Percentiles rank a stretch among this genome's conserved stretches.
phyloP scores from a whole-genome alignment of 2,888 invertebrate genomes.

The Eurytoma californica region DNA sequence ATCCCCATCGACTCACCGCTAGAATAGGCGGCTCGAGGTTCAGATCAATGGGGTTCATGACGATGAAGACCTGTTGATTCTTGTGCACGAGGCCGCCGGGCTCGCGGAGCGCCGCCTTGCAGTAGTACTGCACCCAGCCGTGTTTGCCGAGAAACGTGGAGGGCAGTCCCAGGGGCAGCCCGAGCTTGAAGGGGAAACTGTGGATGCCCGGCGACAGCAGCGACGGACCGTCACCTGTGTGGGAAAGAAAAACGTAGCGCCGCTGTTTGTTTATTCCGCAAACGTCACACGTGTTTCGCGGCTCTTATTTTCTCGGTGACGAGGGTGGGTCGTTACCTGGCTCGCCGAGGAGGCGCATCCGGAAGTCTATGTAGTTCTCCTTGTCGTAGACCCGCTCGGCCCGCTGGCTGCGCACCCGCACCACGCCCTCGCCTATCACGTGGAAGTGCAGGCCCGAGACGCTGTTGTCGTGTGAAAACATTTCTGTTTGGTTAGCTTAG shows the following conservation, averaged over 20 bases:
- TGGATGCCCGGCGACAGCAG: constrained; percentile 94
- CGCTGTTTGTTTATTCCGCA: not conserved
- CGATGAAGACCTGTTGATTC: constrained; percentile 97
- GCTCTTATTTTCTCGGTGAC: not conserved
- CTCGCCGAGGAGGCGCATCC: constrained; percentile 94
- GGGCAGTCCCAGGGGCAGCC: constrained; percentile 91
- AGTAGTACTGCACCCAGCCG: constrained; percentile 96
- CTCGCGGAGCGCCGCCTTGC: constrained; percentile 91
- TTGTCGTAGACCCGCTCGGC: constrained; percentile 92
- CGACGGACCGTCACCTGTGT: constrained; percentile 86
- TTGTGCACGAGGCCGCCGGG: constrained; percentile 93
- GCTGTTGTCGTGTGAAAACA: constrained; percentile 57
- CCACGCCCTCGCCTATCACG: constrained; percentile 95
- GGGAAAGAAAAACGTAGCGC: not conserved
- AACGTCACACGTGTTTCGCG: not conserved
- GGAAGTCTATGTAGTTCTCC: constrained; percentile 96
- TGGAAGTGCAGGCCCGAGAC: constrained; percentile 91
- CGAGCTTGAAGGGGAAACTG: constrained; percentile 95
- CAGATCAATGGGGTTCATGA: constrained; percentile 96
- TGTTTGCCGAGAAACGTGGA: constrained; percentile 95
- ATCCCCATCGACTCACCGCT: constrained; percentile 80
- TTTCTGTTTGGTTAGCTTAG: no score
- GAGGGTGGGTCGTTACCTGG: constrained; percentile 77
- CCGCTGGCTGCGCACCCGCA: constrained; percentile 87
- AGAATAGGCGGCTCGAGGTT: constrained; percentile 92